A percentile compares a stretch with the other conserved stretches of the same genome.
These are phyloP conservation scores for Deilephila elpenor DNA, from an alignment of 2,888 invertebrate genomes.

Conservation along the genomic window DNA sequence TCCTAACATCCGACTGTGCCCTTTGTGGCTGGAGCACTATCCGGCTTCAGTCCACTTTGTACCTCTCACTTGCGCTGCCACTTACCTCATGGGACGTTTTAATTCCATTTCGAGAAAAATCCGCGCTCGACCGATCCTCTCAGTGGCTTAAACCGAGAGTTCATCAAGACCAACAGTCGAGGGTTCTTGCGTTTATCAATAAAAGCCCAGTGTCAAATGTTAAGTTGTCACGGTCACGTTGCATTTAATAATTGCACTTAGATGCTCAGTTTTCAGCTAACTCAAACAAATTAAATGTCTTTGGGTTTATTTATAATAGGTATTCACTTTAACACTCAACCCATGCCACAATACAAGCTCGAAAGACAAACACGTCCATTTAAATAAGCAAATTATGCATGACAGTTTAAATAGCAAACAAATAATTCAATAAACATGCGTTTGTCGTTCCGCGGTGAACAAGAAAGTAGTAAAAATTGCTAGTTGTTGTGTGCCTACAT, in stretches of 20 bases:
- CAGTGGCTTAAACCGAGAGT: constrained; percentile 42
- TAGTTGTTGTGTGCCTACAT: constrained; percentile 22
- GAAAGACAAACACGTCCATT: too few relatives aligned
- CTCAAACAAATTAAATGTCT: too few relatives aligned
- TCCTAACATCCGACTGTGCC: constrained; percentile 80
- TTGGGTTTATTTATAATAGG: too few relatives aligned
- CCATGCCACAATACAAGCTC: too few relatives aligned
- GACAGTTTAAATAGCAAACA: not conserved
- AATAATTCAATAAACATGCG: constrained; percentile 8
- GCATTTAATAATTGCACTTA: too few relatives aligned
- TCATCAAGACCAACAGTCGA: constrained; percentile 34
- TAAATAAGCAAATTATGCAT: not conserved
- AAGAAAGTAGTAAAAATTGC: constrained; percentile 25
- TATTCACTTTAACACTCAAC: too few relatives aligned
- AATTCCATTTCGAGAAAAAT: constrained; percentile 78
- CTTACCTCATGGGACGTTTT: constrained; percentile 81
- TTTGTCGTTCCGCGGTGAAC: constrained; percentile 1
- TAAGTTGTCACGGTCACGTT: not conserved
- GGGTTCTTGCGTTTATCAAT: constrained; percentile 8
- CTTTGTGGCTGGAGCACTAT: constrained; percentile 83
- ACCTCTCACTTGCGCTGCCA: constrained; percentile 76
- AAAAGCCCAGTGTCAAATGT: not conserved
- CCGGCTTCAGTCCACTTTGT: constrained; percentile 81
- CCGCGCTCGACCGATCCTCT: constrained; percentile 49
- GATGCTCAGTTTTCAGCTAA: too few relatives aligned